Conservation (phyloP, 2,797 vertebrate species). For the Hybognathus amarus region DNA sequence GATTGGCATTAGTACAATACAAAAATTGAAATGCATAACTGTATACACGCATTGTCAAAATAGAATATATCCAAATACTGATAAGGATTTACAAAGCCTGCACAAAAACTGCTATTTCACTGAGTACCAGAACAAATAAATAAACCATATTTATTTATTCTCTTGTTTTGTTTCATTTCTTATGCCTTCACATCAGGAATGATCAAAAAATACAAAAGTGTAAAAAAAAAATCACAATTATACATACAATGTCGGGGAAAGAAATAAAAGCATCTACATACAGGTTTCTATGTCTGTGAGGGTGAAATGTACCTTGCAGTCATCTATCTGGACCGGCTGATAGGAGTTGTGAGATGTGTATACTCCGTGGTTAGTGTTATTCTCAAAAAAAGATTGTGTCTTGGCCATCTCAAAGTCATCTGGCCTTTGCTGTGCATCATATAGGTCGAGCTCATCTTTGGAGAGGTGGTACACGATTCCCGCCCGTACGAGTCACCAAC, state of each 20-base stretch:
- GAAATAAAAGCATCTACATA: conserved; percentile 82
- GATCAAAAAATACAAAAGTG: conserved; percentile 57
- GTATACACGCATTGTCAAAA: neutral
- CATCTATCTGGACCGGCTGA: conserved; percentile 87
- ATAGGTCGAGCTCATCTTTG: conserved; percentile 89
- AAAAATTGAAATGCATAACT: neutral
- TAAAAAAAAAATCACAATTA: conserved; percentile 49
- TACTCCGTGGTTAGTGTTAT: conserved; percentile 93
- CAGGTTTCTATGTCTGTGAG: conserved; percentile 99
- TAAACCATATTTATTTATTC: conserved; percentile 65
- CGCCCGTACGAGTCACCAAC: conserved; percentile 96
- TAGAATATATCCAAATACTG: neutral
- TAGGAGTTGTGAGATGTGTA: conserved; percentile 91
- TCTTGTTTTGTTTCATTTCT: conserved; percentile 51
- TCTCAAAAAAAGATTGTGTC: conserved; percentile 91
- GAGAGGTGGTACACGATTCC: conserved; percentile 97
- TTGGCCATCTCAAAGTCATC: conserved; percentile 94
- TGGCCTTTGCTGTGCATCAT: conserved; percentile 87
- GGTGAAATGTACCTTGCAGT: conserved; percentile 97
- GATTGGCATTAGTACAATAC: conserved; percentile 29
- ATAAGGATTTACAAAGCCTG: neutral
- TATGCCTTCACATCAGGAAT: conserved; percentile 58
- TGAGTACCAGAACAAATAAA: conserved; percentile 65
- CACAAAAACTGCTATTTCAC: conserved; percentile 81
- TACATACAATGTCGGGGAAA: conserved; percentile 67